Base-by-base conservation (phyloP, 2,113 vertebrate genomes). In the Grus americana region DNA sequence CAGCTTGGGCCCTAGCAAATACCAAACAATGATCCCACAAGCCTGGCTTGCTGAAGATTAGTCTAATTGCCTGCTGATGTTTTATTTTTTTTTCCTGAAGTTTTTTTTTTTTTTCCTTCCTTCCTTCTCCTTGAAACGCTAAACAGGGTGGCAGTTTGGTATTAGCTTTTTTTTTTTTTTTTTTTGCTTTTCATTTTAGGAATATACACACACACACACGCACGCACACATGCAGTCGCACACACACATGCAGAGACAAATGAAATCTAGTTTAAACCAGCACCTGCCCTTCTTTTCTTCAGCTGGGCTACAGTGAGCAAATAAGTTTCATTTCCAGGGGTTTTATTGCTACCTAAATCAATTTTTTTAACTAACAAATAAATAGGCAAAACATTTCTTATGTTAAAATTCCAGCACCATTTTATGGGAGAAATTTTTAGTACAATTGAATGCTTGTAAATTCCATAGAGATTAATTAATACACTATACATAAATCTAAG, bases 1-100 rank as follows among this genome's bases (percentile, higher is more conserved):
- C 98, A 98, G 99, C 99, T 99, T 98, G 98, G 99, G 99, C 99
- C 98, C 98, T 98, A 98, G 99, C 99, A 99, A 99, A 99, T 99
- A 99, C 99, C 99, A 99, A 99, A 99, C 99, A 99, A 98, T 98
- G 98, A 99, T 98, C 98, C 98, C 98, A 98, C 98, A 98, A 99
- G 98, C 98, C 98, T 99, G 99, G 98, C 98, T 98, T 98, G 97
- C 98, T 98, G 98, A 98, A 99, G 99, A 99, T 99, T 99, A 99
- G 99, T 99, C 99, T 99, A 99, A 99, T 99, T 99, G 99, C 99
- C 99, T 99, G 98, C 99, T 99, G 99, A 99, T 99, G 98, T 98
- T 99, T 99, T 99, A 98, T 98, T 99, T 99, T 98, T 88, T 88
- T 98, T 99, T 98, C 97, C 98, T 98, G 98, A 99, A 99, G 95